Percentiles rank a stretch among this genome's conserved stretches.
These are phyloP conservation scores for Anas georgica DNA, from an alignment of 2,797 vertebrate species.

Conservation along the genomic window DNA sequence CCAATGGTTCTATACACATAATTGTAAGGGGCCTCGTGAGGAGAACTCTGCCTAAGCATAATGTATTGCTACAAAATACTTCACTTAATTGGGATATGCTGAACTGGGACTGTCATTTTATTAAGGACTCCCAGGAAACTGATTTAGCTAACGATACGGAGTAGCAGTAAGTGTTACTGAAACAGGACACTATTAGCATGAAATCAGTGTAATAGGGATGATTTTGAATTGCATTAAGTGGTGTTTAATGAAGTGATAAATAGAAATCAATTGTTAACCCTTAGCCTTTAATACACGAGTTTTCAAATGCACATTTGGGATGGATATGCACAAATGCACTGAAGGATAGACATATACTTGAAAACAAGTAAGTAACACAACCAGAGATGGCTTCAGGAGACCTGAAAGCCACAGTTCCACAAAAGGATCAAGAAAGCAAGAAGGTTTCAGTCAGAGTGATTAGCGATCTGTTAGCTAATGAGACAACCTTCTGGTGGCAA, in stretches of 20 bases:
- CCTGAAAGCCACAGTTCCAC: background rate
- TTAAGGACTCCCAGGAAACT: slow-evolving; percentile 1
- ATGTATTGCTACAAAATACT: background rate
- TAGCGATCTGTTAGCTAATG: background rate
- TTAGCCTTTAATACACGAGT: background rate
- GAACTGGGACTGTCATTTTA: background rate
- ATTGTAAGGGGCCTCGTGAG: background rate
- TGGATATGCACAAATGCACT: too few species aligned
- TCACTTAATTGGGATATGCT: background rate
- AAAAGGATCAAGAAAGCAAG: background rate
- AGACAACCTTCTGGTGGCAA: background rate
- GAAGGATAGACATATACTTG: background rate
- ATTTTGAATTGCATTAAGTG: background rate
- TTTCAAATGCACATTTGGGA: background rate
- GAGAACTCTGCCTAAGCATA: background rate
- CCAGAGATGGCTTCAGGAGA: background rate
- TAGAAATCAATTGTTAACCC: background rate
- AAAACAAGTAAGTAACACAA: background rate
- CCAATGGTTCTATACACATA: background rate
- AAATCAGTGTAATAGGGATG: background rate
- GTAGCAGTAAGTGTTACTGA: background rate
- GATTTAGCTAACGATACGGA: background rate
- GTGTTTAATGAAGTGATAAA: slow-evolving; percentile 19
- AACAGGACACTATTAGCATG: background rate
- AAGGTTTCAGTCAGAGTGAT: background rate